These are phyloP conservation scores for Zophobas atratus DNA, from an alignment of 1,140 invertebrate genomes.

Conservation along the genomic window DNA sequence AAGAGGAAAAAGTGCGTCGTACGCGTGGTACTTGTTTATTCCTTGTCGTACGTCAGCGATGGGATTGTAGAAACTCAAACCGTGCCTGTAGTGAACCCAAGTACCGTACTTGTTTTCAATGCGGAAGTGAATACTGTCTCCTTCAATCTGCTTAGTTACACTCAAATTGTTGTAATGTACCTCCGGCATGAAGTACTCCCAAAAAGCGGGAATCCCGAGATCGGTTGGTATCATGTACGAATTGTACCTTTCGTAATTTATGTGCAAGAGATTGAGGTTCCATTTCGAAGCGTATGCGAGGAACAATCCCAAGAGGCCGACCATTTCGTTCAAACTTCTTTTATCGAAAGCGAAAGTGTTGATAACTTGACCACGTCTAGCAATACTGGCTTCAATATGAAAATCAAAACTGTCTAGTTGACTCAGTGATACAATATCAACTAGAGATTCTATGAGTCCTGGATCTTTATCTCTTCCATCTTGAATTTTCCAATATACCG, in stretches of 20 bases:
- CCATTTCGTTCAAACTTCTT: too few relatives aligned
- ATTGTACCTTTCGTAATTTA: slow-evolving; percentile 28
- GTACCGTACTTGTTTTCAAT: slow-evolving; percentile 47
- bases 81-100: slow-evolving; percentile 45
- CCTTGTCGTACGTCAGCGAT: slow-evolving; percentile 58
- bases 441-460: background rate
- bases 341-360: too few relatives aligned
- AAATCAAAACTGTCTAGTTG: background rate
- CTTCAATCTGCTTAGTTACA: slow-evolving; percentile 56
- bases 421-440: background rate
- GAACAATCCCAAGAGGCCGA: background rate
- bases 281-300: slow-evolving; percentile 22
- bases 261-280: background rate
- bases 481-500: slow-evolving; percentile 9
- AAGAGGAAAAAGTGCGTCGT: slow-evolving; percentile 63
- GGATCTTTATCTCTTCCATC: background rate
- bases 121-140: slow-evolving; percentile 60
- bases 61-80: slow-evolving; percentile 60
- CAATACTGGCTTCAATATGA: too few relatives aligned
- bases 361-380: too few relatives aligned
- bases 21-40: slow-evolving; percentile 59
- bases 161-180: slow-evolving; percentile 58
- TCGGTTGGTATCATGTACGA: slow-evolving; percentile 64
- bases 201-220: slow-evolving; percentile 66
- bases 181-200: slow-evolving; percentile 62